A percentile compares a stretch with the other conserved stretches of the same genome.
Conservation (phyloP, 2,113 vertebrate species). For the Prionailurus viverrinus region DNA sequence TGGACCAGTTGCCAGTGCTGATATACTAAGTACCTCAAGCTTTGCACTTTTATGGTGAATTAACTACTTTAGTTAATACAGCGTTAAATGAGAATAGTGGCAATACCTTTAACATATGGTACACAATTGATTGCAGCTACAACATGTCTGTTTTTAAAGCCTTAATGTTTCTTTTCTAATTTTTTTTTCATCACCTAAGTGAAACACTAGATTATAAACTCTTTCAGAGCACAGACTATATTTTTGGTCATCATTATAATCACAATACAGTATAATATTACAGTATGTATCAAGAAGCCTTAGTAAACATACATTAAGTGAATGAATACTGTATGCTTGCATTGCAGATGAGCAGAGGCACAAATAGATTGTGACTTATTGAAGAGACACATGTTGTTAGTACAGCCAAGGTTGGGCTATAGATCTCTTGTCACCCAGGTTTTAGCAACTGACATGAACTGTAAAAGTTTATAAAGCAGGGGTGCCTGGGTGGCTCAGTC, state of each 20-base stretch:
- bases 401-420: neutral
- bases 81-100: neutral
- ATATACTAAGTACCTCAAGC: neutral
- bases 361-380: neutral
- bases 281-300: neutral
- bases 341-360: neutral
- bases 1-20: neutral
- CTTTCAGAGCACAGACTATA: neutral
- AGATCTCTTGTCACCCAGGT: neutral
- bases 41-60: neutral
- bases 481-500: no score
- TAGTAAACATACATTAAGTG: neutral
- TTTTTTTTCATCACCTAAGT: conserved; percentile 58
- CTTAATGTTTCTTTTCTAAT: conserved; percentile 16
- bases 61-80: conserved; percentile 44
- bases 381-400: conserved; percentile 1
- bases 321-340: neutral
- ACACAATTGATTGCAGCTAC: neutral
- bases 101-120: neutral
- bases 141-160: neutral
- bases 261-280: neutral
- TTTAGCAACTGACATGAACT: conserved; percentile 16
- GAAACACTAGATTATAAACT: neutral
- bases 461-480: conserved; percentile 29
- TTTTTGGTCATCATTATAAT: conserved; percentile 39